phyloP scores from a whole-genome alignment of 2,113 vertebrate species.

The Lucifuga dentata region DNA sequence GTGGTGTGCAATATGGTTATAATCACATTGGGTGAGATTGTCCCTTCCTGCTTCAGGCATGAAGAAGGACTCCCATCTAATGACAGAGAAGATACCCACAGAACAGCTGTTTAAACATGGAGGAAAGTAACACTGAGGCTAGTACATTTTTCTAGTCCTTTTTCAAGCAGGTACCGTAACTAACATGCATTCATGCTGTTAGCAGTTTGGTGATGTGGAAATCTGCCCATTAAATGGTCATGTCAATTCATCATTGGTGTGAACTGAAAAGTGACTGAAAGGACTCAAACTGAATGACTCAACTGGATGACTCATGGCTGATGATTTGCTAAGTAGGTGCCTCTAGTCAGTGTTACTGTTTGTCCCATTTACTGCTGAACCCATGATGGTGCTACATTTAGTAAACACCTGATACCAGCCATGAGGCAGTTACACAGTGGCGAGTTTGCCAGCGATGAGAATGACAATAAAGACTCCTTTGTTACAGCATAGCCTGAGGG shows the following conservation, averaged over 20 bases:
- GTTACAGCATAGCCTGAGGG: constrained; percentile 30
- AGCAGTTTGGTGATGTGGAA: background rate
- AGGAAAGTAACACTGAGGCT: background rate
- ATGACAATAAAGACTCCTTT: constrained; percentile 41
- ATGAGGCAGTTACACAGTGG: background rate
- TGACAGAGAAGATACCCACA: no score
- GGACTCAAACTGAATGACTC: background rate
- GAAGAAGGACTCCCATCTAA: background rate
- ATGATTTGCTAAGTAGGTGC: constrained; percentile 2
- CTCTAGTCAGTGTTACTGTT: background rate
- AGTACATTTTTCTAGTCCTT: background rate
- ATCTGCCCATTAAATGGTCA: no score
- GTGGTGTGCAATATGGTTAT: background rate
- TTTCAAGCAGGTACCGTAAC: background rate
- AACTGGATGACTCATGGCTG: background rate
- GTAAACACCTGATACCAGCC: constrained; percentile 9
- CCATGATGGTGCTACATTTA: no score
- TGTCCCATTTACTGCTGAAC: background rate
- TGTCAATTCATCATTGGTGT: background rate
- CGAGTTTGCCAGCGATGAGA: constrained; percentile 20
- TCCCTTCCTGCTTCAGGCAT: background rate
- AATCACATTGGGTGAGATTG: background rate
- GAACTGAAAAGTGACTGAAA: background rate
- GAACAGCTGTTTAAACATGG: no score
- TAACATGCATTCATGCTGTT: background rate